A percentile compares a stretch with the other conserved stretches of the same genome.
Evolutionary conservation across 2,888 invertebrate species (phyloP).

Genomic region (Exephanes ischioxanthus): DNA sequence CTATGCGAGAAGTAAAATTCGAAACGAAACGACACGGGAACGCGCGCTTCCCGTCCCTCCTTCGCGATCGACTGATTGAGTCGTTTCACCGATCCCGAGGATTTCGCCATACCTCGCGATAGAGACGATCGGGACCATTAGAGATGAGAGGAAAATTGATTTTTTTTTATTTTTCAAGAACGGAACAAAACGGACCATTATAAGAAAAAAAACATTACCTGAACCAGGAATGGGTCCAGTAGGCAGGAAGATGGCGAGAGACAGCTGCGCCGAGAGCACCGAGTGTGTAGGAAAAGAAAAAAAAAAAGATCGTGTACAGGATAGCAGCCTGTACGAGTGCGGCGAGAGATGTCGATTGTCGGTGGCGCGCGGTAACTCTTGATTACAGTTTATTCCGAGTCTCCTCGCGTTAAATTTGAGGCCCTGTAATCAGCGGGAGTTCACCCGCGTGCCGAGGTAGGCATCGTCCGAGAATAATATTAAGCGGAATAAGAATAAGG

Average conservation of each 20-base stretch:
- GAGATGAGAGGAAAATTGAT: neutral
- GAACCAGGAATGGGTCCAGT: too few species aligned
- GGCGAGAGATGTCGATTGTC: constrained; percentile 65
- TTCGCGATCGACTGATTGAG: constrained; percentile 24
- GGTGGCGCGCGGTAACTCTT: constrained; percentile 69
- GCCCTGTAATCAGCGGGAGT: constrained; percentile 73
- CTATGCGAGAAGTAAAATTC: constrained; percentile 44
- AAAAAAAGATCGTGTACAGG: neutral
- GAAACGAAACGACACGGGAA: constrained; percentile 16
- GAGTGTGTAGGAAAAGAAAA: constrained; percentile 3
- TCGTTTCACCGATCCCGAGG: constrained; percentile 9
- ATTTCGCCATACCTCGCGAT: neutral
- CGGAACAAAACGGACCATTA: too few species aligned
- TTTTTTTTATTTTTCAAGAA: too few species aligned
- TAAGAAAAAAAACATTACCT: too few species aligned
- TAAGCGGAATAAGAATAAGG: constrained; percentile 45
- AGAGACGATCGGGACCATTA: neutral
- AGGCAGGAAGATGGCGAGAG: neutral
- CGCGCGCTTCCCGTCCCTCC: neutral
- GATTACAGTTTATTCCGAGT: constrained; percentile 68
- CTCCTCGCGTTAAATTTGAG: constrained; percentile 71
- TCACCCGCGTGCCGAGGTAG: constrained; percentile 6
- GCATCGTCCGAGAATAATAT: constrained; percentile 14
- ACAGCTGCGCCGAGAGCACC: neutral
- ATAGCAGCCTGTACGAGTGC: constrained; percentile 4